A percentile compares a stretch with the other conserved stretches of the same genome.
Evolutionary conservation across 1,140 invertebrate species (phyloP).

Genomic region (Drosophila azteca): DNA sequence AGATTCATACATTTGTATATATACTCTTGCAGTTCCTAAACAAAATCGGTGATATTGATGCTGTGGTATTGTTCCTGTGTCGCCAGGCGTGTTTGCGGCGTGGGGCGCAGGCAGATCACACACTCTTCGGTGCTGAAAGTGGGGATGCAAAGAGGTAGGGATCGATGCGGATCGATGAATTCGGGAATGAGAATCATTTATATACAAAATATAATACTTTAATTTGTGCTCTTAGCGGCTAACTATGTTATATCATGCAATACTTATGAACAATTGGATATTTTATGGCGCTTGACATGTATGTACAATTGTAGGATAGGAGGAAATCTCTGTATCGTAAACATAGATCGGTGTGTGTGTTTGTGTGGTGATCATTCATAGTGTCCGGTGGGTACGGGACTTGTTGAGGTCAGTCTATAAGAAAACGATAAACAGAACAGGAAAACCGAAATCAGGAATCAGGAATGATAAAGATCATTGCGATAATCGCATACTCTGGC

Average conservation of each 20-base stretch:
- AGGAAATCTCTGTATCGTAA: constrained; percentile 56
- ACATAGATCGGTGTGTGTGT: constrained; percentile 25
- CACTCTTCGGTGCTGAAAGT: constrained; percentile 79
- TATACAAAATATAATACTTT: constrained; percentile 70
- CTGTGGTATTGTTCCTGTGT: constrained; percentile 70
- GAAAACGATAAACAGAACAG: constrained; percentile 46
- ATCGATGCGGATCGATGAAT: background rate
- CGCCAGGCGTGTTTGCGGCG: constrained; percentile 52
- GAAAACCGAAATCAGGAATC: constrained; percentile 30
- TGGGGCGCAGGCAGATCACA: constrained; percentile 69
- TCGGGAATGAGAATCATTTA: constrained; percentile 3
- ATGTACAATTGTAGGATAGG: constrained; percentile 24
- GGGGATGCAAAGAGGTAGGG: constrained; percentile 1
- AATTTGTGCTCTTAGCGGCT: constrained; percentile 47
- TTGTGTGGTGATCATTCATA: constrained; percentile 60
- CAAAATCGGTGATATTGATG: constrained; percentile 68
- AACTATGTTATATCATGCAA: constrained; percentile 24
- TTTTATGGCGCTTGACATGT: constrained; percentile 4
- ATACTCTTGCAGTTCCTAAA: constrained; percentile 23
- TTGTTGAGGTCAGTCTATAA: constrained; percentile 79
- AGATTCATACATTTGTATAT: too few species aligned
- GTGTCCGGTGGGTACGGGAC: constrained; percentile 75
- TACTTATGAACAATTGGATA: constrained; percentile 48
- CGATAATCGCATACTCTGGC: too few species aligned
- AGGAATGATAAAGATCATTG: constrained; percentile 5